These are phyloP conservation scores for Aproaerema taeniolella DNA, from an alignment of 2,888 invertebrate genomes.

Conservation along the genomic window DNA sequence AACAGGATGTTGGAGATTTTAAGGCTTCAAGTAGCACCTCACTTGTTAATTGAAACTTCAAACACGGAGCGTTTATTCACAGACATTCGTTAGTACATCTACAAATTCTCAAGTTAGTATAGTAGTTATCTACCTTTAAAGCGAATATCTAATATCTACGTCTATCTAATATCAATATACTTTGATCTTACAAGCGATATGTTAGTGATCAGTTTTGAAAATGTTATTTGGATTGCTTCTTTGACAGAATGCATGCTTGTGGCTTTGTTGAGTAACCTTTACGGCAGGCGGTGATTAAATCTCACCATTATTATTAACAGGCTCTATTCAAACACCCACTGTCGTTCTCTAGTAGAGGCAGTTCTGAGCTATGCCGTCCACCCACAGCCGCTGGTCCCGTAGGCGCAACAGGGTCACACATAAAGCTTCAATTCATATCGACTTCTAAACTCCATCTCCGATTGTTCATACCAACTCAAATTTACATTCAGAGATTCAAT, in stretches of 20 bases:
- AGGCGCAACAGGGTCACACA: constrained; percentile 75
- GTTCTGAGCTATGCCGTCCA: constrained; percentile 74
- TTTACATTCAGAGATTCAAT: constrained; percentile 71
- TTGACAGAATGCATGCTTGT: constrained; percentile 64
- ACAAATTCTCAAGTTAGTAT: neutral
- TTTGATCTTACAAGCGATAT: too few relatives aligned
- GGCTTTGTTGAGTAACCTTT: constrained; percentile 71
- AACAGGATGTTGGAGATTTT: constrained; percentile 44
- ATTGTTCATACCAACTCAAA: constrained; percentile 70
- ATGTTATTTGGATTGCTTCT: constrained; percentile 33
- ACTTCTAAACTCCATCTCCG: constrained; percentile 62
- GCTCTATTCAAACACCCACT: constrained; percentile 77
- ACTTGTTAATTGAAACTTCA: too few relatives aligned
- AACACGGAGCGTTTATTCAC: too few relatives aligned
- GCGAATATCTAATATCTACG: too few relatives aligned
- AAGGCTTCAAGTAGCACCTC: constrained; percentile 33
- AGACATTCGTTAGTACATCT: neutral
- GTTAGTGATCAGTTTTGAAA: constrained; percentile 47
- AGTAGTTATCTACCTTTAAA: too few relatives aligned
- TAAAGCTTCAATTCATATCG: constrained; percentile 61
- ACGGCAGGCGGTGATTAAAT: constrained; percentile 74
- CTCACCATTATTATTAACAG: constrained; percentile 77
- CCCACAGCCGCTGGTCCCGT: constrained; percentile 73
- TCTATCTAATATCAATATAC: too few relatives aligned
- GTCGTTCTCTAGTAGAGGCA: constrained; percentile 64